Conservation (phyloP, 1,140 invertebrate genomes). For the Notospermus geniculatus region DNA sequence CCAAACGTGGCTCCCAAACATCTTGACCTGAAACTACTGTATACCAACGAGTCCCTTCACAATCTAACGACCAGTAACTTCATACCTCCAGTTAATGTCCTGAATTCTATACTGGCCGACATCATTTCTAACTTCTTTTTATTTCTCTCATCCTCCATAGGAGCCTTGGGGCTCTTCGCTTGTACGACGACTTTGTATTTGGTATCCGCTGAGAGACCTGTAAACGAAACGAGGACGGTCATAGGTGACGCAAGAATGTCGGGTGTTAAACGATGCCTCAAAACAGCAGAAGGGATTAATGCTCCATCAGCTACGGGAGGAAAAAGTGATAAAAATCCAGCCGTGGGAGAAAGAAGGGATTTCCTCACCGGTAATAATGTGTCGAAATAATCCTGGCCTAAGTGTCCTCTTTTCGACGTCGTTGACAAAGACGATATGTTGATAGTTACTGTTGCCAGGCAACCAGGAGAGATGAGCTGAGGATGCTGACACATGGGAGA, state of each 20-base stretch:
- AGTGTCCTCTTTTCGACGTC: constrained; percentile 78
- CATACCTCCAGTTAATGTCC: constrained; percentile 87
- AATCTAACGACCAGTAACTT: constrained; percentile 9
- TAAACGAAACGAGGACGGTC: constrained; percentile 23
- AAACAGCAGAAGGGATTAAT: too few relatives aligned
- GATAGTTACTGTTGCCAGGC: constrained; percentile 93
- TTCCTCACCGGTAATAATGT: constrained; percentile 71
- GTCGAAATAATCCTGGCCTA: constrained; percentile 74
- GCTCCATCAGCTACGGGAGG: too few relatives aligned
- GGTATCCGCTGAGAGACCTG: constrained; percentile 88
- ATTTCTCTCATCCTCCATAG: constrained; percentile 68
- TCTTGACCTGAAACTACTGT: too few relatives aligned
- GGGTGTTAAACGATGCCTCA: too few relatives aligned
- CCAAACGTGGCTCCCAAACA: too few relatives aligned
- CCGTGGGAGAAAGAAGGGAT: too few relatives aligned
- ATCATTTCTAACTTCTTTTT: constrained; percentile 70
- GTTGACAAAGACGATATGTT: constrained; percentile 96
- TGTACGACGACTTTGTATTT: constrained; percentile 93
- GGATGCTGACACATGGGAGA: constrained; percentile 84
- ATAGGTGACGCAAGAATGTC: too few relatives aligned
- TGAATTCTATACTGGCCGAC: constrained; percentile 88
- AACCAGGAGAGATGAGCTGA: constrained; percentile 96
- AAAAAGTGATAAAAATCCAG: too few relatives aligned
- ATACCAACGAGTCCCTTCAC: neutral
- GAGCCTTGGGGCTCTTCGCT: constrained; percentile 69